phyloP scores from a whole-genome alignment of 2,888 invertebrate genomes.

The Andrena bucephala region DNA sequence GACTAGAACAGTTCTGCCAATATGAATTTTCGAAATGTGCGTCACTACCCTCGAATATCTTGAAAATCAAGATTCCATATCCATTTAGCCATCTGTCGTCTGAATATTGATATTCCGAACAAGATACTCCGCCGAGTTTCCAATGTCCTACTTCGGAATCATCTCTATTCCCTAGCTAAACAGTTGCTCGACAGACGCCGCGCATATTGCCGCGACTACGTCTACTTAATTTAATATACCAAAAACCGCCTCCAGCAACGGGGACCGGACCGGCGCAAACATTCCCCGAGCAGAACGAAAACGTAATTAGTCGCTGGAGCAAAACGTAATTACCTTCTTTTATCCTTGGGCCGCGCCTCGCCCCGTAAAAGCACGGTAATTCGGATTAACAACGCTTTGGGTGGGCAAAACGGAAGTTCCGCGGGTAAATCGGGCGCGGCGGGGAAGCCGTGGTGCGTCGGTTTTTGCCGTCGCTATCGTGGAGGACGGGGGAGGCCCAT shows the following conservation, averaged over 20 bases:
- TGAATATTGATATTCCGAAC: too few species aligned
- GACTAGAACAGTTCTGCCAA: background rate
- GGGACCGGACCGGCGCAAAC: background rate
- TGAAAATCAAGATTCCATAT: too few species aligned
- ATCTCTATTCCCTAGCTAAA: background rate
- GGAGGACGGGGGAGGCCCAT: slow-evolving; percentile 3
- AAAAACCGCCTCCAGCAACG: background rate
- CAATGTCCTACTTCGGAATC: too few species aligned
- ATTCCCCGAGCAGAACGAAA: slow-evolving; percentile 10
- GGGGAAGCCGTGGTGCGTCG: slow-evolving; percentile 8
- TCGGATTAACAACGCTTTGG: slow-evolving; percentile 29
- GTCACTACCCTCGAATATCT: too few species aligned
- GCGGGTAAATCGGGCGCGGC: slow-evolving; percentile 19
- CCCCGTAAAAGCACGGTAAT: slow-evolving; percentile 4
- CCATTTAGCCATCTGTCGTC: too few species aligned
- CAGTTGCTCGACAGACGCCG: background rate
- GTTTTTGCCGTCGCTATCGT: slow-evolving; percentile 19
- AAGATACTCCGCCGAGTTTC: too few species aligned
- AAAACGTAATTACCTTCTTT: slow-evolving; percentile 35
- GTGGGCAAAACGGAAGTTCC: slow-evolving; percentile 11
- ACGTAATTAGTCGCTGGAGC: slow-evolving; percentile 5
- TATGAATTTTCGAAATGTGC: background rate
- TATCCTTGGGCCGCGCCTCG: slow-evolving; percentile 5
- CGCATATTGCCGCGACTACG: background rate
- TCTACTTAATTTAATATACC: slow-evolving; percentile 6